Conservation (phyloP, 1,140 invertebrate genomes). For the Lepidurus packardi region DNA sequence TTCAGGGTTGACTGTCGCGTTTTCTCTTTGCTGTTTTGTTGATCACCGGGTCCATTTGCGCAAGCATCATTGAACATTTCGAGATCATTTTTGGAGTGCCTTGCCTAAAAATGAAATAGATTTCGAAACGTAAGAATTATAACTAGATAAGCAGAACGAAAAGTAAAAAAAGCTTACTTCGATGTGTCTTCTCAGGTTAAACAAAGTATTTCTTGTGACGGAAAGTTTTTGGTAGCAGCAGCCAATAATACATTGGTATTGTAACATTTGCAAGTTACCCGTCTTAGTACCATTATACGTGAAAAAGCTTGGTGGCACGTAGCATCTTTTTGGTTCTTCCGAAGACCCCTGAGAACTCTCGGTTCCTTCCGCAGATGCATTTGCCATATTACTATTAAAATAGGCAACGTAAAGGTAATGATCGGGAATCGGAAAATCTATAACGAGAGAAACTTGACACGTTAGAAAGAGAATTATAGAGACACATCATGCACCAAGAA, state of each 20-base stretch:
- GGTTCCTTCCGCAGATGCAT: not conserved
- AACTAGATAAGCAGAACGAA: not conserved
- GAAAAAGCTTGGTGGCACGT: not conserved
- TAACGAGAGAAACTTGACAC: not conserved
- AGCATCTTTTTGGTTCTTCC: not conserved
- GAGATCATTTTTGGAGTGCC: not conserved
- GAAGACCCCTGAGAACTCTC: not conserved
- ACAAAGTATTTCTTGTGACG: not conserved
- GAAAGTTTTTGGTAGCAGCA: not conserved
- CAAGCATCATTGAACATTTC: not conserved
- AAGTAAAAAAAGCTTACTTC: not conserved
- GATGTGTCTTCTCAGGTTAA: not conserved
- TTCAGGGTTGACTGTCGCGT: not conserved
- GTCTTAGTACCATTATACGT: not conserved
- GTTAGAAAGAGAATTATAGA: not conserved
- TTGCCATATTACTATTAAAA: not conserved
- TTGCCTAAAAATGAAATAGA: not conserved
- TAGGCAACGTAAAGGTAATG: not conserved
- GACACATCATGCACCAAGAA: no score
- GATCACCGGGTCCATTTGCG: not conserved
- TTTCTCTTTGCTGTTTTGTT: not conserved
- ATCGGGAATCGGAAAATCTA: not conserved
- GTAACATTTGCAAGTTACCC: not conserved
- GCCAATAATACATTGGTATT: not conserved
- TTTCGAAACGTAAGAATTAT: not conserved